phyloP scores from a whole-genome alignment of 1,140 invertebrate species.

The Tetramorium alpestre region DNA sequence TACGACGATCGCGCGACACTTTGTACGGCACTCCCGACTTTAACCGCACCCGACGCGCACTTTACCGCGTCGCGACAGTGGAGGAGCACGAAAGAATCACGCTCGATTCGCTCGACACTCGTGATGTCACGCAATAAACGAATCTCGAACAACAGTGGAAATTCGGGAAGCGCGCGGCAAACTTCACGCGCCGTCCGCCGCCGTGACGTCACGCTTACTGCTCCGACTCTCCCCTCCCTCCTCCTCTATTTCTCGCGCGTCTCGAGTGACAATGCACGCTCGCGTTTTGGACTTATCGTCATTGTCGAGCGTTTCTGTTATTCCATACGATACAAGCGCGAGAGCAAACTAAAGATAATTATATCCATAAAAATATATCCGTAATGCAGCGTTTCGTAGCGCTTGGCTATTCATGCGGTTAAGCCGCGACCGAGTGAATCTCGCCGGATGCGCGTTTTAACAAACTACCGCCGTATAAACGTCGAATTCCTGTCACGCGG shows the following conservation, averaged over 20 bases:
- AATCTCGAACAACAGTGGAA: not conserved
- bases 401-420: not conserved
- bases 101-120: not conserved
- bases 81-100: not conserved
- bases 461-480: conserved; percentile 1
- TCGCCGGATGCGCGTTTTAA: not conserved
- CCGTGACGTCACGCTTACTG: no score
- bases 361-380: not conserved
- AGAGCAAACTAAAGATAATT: conserved; percentile 5
- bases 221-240: not conserved
- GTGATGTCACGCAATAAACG: not conserved
- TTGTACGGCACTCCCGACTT: conserved; percentile 3
- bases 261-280: not conserved
- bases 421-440: not conserved
- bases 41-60: not conserved
- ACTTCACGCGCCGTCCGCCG: not conserved
- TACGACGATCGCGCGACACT: conserved; percentile 1
- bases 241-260: not conserved
- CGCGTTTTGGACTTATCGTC: not conserved
- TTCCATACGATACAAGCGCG: not conserved
- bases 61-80: not conserved
- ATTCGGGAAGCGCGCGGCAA: not conserved
- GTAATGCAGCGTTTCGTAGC: not conserved
- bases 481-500: not conserved
- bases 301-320: not conserved